A percentile compares a stretch with the other conserved stretches of the same genome.
These are phyloP conservation scores for Platysteira castanea DNA, from an alignment of 2,113 vertebrate genomes.

Conservation along the genomic window DNA sequence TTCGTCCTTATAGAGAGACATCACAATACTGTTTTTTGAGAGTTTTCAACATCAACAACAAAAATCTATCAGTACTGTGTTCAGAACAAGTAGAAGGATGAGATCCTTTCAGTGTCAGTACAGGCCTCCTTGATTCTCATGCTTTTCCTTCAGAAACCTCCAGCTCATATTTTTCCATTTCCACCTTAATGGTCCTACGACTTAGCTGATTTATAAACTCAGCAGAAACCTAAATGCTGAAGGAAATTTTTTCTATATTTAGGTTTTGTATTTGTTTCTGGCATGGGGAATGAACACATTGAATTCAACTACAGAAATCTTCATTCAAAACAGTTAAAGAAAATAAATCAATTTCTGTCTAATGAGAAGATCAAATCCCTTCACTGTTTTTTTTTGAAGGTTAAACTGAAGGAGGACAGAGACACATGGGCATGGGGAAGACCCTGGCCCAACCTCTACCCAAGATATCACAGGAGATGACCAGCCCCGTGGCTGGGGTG, in stretches of 20 bases:
- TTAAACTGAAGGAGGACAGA: background rate
- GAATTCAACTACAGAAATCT: background rate
- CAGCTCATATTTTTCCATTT: background rate
- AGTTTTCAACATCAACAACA: background rate
- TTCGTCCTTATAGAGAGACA: background rate
- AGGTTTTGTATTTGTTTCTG: background rate
- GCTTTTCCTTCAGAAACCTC: background rate
- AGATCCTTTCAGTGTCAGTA: background rate
- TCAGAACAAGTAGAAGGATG: background rate
- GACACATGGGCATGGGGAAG: fast-evolving
- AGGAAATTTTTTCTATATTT: background rate
- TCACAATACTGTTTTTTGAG: background rate
- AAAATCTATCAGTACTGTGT: background rate
- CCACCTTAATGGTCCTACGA: background rate
- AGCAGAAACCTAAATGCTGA: background rate
- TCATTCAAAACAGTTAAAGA: background rate
- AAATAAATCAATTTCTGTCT: background rate
- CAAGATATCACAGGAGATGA: background rate
- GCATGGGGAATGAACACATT: background rate
- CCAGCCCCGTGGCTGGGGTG: background rate
- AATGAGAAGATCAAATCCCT: background rate
- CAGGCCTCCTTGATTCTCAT: background rate
- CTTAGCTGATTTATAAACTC: background rate
- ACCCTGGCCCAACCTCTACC: background rate
- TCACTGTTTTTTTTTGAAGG: background rate